Percentiles rank a stretch among this genome's conserved stretches.
phyloP scores from a whole-genome alignment of 1,140 invertebrate species.

The Calycopis cecrops region DNA sequence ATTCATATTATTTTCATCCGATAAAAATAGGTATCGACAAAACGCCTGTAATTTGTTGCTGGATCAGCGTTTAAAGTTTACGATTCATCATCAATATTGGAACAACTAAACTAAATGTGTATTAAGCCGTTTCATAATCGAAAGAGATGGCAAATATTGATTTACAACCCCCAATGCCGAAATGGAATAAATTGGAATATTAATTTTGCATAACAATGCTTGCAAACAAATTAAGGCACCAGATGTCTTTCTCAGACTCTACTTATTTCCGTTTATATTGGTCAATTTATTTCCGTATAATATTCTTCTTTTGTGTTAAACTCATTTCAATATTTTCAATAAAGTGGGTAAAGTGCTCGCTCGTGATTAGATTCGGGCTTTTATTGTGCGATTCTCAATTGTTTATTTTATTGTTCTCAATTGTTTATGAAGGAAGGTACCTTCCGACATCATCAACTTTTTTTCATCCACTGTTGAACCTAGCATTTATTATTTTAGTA shows the following conservation, averaged over 20 bases:
- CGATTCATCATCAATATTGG: no score
- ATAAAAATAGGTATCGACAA: no score
- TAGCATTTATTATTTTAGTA: no score
- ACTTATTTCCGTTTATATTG: conserved; percentile 45
- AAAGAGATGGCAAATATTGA: conserved; percentile 64
- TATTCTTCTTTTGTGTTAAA: conserved; percentile 14
- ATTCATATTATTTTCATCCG: no score
- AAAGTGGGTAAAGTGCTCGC: not conserved
- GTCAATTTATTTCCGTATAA: conserved; percentile 23
- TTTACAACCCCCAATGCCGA: conserved; percentile 62
- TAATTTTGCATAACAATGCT: conserved; percentile 71
- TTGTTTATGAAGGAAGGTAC: no score
- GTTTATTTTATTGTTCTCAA: no score
- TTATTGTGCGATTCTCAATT: no score
- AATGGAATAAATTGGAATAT: conserved; percentile 74
- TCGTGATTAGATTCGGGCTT: not conserved
- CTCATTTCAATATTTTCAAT: conserved; percentile 10
- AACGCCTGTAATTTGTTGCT: no score
- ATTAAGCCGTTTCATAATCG: conserved; percentile 10
- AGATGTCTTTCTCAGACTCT: conserved; percentile 63
- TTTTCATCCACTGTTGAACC: no score
- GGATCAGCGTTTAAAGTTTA: no score
- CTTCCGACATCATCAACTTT: no score
- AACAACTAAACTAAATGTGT: no score
- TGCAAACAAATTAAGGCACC: conserved; percentile 70